Conservation (phyloP, 2,888 invertebrate species). For the Argynnis bischoffii region DNA sequence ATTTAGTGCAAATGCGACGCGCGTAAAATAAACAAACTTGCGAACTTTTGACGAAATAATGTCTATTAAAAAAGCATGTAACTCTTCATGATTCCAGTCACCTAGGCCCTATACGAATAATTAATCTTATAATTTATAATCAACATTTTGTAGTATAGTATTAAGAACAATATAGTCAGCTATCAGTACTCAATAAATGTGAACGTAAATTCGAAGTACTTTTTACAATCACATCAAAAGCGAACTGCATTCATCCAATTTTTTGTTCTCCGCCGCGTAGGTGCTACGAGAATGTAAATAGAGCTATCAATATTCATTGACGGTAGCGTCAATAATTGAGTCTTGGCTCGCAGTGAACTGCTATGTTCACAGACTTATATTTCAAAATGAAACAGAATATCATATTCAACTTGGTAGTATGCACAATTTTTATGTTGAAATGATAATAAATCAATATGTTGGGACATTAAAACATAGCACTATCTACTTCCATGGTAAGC, state of each 20-base stretch:
- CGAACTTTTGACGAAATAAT: too few species aligned
- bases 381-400: constrained; percentile 5
- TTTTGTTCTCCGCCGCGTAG: constrained; percentile 46
- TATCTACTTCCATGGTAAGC: too few species aligned
- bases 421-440: neutral
- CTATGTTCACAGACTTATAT: constrained; percentile 14
- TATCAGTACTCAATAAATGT: neutral
- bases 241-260: constrained; percentile 34
- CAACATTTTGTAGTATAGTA: too few species aligned
- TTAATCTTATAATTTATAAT: too few species aligned
- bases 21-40: too few species aligned
- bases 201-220: constrained; percentile 2
- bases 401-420: neutral
- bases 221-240: constrained; percentile 18
- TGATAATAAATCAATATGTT: too few species aligned
- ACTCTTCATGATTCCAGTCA: too few species aligned
- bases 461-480: too few species aligned
- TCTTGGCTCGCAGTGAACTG: constrained; percentile 47
- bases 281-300: constrained; percentile 66
- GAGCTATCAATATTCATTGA: constrained; percentile 72
- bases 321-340: constrained; percentile 67
- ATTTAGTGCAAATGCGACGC: too few species aligned
- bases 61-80: too few species aligned
- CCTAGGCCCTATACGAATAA: too few species aligned
- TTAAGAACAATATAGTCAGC: too few species aligned